These are phyloP conservation scores for Emmelina monodactyla DNA, from an alignment of 2,888 invertebrate genomes.

Conservation along the genomic window DNA sequence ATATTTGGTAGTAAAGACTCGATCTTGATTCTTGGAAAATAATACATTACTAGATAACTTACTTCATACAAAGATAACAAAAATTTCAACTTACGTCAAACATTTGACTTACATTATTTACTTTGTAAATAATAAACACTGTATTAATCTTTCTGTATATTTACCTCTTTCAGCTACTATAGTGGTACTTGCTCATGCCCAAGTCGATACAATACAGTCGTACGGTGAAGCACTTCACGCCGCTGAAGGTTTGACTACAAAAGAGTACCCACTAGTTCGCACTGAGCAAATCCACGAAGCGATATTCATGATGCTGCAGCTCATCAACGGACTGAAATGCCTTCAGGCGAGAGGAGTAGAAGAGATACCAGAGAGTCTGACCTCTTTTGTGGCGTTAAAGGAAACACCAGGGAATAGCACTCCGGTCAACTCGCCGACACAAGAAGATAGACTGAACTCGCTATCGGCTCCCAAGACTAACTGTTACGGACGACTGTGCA, in stretches of 20 bases:
- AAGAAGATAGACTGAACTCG: constrained; percentile 50
- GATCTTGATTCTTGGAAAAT: no score
- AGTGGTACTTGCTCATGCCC: constrained; percentile 76
- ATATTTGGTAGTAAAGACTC: no score
- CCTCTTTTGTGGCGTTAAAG: constrained; percentile 76
- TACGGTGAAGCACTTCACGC: constrained; percentile 71
- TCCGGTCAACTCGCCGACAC: constrained; percentile 28
- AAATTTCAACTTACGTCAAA: no score
- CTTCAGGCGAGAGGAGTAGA: constrained; percentile 85
- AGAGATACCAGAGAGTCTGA: constrained; percentile 74
- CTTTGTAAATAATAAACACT: no score
- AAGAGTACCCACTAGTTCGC: constrained; percentile 49
- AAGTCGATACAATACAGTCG: constrained; percentile 77
- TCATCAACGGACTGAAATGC: constrained; percentile 82
- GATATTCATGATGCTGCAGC: constrained; percentile 80
- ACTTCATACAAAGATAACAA: no score
- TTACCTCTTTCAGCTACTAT: constrained; percentile 83
- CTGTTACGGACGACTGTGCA: constrained; percentile 71
- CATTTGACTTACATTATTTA: no score
- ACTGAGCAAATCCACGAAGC: constrained; percentile 70
- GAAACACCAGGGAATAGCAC: constrained; percentile 44
- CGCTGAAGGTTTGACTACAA: constrained; percentile 46
- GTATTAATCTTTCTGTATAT: no score
- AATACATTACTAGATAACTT: no score
- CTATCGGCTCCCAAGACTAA: constrained; percentile 57